phyloP scores from a whole-genome alignment of 2,113 vertebrate genomes.

The Sorex fumeus region DNA sequence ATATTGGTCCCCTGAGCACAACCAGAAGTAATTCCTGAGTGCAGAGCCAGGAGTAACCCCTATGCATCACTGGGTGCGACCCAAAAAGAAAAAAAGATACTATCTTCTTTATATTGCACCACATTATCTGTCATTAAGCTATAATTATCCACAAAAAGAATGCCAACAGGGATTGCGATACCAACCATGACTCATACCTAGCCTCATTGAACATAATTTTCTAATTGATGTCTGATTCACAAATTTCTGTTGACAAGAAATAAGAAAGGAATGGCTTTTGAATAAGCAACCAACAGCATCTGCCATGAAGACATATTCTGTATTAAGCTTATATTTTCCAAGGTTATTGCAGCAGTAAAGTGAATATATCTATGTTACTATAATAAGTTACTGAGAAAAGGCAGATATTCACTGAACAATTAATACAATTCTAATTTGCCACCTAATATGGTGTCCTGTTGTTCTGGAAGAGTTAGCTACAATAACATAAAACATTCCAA shows the following conservation, averaged over 20 bases:
- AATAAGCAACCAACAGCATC: background rate
- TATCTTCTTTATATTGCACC: background rate
- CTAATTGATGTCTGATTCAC: background rate
- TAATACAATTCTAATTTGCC: slow-evolving; percentile 68
- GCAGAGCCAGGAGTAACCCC: too few relatives aligned
- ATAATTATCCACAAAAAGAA: background rate
- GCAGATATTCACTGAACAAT: slow-evolving; percentile 58
- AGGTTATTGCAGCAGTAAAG: slow-evolving; percentile 34
- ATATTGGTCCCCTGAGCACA: too few relatives aligned
- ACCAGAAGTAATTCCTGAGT: too few relatives aligned
- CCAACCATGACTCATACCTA: background rate
- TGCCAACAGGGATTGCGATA: background rate
- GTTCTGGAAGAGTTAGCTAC: slow-evolving; percentile 66
- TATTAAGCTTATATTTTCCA: slow-evolving; percentile 10
- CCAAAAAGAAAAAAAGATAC: too few relatives aligned
- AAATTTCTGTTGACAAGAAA: slow-evolving; percentile 2
- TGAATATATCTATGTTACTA: slow-evolving; percentile 37
- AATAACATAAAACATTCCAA: slow-evolving; percentile 74
- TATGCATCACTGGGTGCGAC: too few relatives aligned
- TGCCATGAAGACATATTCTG: background rate
- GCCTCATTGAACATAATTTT: slow-evolving; percentile 13
- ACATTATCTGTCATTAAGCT: background rate
- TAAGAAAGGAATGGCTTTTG: background rate
- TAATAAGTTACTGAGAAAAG: slow-evolving; percentile 21
- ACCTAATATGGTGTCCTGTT: slow-evolving; percentile 61